Percentiles rank a stretch among this genome's conserved stretches.
Conservation (phyloP, 2,113 vertebrate genomes). For the Etheostoma cragini region DNA sequence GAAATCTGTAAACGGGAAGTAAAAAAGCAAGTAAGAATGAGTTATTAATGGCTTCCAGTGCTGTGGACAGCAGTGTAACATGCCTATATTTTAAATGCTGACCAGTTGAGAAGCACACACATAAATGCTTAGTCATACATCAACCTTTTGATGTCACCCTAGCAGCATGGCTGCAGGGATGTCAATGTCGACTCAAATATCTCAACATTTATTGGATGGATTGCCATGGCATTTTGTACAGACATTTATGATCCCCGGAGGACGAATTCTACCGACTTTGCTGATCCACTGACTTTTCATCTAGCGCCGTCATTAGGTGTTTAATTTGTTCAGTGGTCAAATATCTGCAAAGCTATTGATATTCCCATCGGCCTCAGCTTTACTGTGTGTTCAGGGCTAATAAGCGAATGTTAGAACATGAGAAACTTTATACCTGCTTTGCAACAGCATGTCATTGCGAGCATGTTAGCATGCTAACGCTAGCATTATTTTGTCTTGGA, state of each 20-base stretch:
- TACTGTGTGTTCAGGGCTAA: not conserved
- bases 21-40: not conserved
- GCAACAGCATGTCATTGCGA: not conserved
- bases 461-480: not conserved
- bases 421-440: not conserved
- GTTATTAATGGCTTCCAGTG: not conserved
- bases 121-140: not conserved
- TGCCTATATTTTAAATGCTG: not conserved
- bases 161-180: not conserved
- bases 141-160: too few relatives aligned
- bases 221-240: not conserved
- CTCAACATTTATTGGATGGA: not conserved
- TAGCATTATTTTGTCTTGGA: not conserved
- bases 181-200: not conserved
- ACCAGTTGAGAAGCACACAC: not conserved
- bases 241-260: not conserved
- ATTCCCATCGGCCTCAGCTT: not conserved
- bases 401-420: not conserved
- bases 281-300: not conserved
- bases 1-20: not conserved
- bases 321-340: too few relatives aligned
- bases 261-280: not conserved
- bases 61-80: not conserved
- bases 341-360: not conserved
- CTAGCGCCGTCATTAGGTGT: not conserved